Evolutionary conservation across 2,113 vertebrate species (phyloP), one percentile per base, ranked within the genome.

Genomic region (Glareola pratincola): DNA sequence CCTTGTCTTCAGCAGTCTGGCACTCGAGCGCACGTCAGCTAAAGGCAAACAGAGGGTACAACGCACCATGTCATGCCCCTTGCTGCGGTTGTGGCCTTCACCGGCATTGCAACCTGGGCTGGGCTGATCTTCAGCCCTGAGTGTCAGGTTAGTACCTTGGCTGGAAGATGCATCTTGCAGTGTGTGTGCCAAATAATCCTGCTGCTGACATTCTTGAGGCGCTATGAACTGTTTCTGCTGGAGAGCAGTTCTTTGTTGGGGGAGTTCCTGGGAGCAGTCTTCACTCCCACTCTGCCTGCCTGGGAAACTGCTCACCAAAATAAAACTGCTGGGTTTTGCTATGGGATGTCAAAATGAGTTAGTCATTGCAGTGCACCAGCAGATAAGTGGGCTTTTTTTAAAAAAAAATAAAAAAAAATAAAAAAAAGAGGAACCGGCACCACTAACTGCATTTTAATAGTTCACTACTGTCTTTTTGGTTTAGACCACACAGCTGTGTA

Each of bases 1-100:
- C 8, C 12, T 72, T n/a, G 12, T 53, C 66, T 76, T 73, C 22
- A 57, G 37, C 30, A 34, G 48, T 8, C 48, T 57, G 47, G n/a
- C 29, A 50, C 36, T 60, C 2, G 0, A 17, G 32, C 3, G 0
- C 71, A 47, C 0, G 0, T 45, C 83, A 48, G 54, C 54, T 63
- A 69, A 74, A 64, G 51, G 32, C 23, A 41, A 67, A 39, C 41
- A 50, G 54, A 34, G 14, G 37, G 74, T 29, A 23, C 2, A 1
- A 14, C n/a, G 41, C 0, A 5, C 45, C 11, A 5, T 11, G 11
- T 50, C 41, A 2, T 22, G 14, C 60, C 53, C 26, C 68, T 72
- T 67, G 54, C 32, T 57, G 47, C 4, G 2, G 8, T 21, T 18
- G 39, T 69, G 85, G 60, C 34, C n/a, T 60, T 74, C 59, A 29